Evolutionary conservation across 2,113 vertebrate species (phyloP), one percentile per base, ranked within the genome.

Genomic region (Dendrocopos noguchii): DNA sequence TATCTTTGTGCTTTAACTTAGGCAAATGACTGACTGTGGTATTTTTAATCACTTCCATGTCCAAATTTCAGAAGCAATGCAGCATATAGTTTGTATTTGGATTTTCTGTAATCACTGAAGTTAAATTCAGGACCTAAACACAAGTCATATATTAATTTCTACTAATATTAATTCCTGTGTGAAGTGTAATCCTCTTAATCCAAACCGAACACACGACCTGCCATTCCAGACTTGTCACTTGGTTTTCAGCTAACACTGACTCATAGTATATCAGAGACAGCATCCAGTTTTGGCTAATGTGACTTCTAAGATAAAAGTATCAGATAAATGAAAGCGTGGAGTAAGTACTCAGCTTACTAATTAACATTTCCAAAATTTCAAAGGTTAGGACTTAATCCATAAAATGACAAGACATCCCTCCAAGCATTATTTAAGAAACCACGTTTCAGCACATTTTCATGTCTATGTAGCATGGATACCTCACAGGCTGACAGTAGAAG

Each of bases 301-400:
- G 84, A 81, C 27, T 89, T 83, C 83, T 80, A 68, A 87, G 81
- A 90, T 76, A 77, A 84, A 22, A 46, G 71, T 76, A 59, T 29
- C 59, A 81, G 83, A 78, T 68, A 94, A 94, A 90, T 50, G 77
- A 17, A 68, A 71, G 61, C 10, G 31, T 57, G 61, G 66, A 85
- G 47, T n/a, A 85, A 85, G 42, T n/a, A 85, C 63, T 68, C 77
- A 3, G 21, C 36, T 88, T 91, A 68, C 61, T 80, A 84, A 93
- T 93, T 92, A 91, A 59, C 73, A 93, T 94, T 96, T 92, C 92
- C 53, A 55, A 33, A 79, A 84, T 77, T 90, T 74, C 56, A 95
- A 87, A 92, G 68, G 56, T 91, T 90, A 75, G 53, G 72, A 46
- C 46, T 77, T 34, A 31, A 18, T 79, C 29, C 25, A 17, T 63